phyloP scores from a whole-genome alignment of 2,113 vertebrate genomes.

The Tachuris rubrigastra region DNA sequence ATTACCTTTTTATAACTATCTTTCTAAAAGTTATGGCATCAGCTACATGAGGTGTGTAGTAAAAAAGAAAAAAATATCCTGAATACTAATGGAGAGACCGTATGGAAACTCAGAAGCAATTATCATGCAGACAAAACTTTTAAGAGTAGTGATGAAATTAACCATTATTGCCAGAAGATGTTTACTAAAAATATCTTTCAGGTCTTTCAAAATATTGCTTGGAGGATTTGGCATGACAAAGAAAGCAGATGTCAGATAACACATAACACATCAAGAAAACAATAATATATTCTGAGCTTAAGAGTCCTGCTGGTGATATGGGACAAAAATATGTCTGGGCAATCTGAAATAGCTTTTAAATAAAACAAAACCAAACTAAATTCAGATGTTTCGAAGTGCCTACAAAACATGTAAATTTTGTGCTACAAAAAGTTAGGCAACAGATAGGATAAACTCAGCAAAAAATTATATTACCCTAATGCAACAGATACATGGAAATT shows the following conservation, averaged over 20 bases:
- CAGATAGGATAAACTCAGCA: not conserved
- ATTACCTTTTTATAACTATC: constrained; percentile 65
- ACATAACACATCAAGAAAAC: constrained; percentile 55
- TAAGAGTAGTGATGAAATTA: constrained; percentile 70
- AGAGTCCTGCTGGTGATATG: constrained; percentile 52
- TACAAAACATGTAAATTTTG: constrained; percentile 2
- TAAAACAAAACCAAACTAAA: constrained; percentile 25
- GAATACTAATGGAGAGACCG: constrained; percentile 16
- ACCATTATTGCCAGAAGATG: constrained; percentile 62
- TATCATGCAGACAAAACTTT: constrained; percentile 55
- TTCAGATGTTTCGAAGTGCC: not conserved
- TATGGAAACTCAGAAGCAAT: constrained; percentile 57
- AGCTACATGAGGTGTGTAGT: constrained; percentile 23
- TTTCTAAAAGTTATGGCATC: constrained; percentile 52
- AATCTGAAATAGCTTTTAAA: constrained; percentile 48
- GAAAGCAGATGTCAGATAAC: constrained; percentile 63
- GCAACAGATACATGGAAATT: not conserved
- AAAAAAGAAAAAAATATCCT: constrained; percentile 27
- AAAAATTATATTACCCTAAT: not conserved
- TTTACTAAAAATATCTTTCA: constrained; percentile 64
- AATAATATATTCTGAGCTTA: constrained; percentile 51
- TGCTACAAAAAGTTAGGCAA: constrained; percentile 2
- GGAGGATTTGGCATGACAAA: constrained; percentile 59
- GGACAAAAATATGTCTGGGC: constrained; percentile 46
- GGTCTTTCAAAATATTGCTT: constrained; percentile 59